Percentiles rank a stretch among this genome's conserved stretches.
These are phyloP conservation scores for Tenebrosternarchus preto DNA, from an alignment of 2,113 vertebrate genomes.

Conservation along the genomic window DNA sequence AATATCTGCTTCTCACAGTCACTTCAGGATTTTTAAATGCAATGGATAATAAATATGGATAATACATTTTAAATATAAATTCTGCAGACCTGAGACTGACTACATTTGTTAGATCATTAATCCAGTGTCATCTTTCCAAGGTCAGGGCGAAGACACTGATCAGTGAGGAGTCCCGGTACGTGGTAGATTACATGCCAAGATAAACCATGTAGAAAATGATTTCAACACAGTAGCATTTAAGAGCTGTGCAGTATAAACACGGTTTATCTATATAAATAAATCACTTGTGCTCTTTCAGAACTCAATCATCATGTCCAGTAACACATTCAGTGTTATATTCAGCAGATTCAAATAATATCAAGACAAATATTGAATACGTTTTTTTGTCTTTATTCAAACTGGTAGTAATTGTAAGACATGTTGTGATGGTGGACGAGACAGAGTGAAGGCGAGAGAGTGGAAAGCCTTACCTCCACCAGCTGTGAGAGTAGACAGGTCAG, in stretches of 20 bases:
- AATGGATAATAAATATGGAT: background rate
- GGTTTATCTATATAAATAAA: background rate
- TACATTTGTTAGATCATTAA: too few relatives aligned
- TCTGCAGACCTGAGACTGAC: background rate
- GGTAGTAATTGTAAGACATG: background rate
- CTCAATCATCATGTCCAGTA: background rate
- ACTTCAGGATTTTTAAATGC: background rate
- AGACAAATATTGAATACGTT: background rate
- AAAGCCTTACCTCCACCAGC: slow-evolving; percentile 20
- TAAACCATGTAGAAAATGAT: slow-evolving; percentile 17
- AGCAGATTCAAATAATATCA: too few relatives aligned
- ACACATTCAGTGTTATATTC: background rate
- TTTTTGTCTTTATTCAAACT: slow-evolving; percentile 5
- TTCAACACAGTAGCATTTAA: background rate
- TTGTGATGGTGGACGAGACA: slow-evolving; percentile 9
- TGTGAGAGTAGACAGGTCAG: slow-evolving; percentile 51
- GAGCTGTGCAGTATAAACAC: background rate
- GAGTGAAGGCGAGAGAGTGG: background rate
- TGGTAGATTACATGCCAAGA: background rate
- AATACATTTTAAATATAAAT: background rate
- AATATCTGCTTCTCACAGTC: background rate
- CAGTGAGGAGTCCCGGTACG: background rate
- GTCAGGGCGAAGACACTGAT: background rate
- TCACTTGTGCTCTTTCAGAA: background rate
- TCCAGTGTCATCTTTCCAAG: too few relatives aligned